A percentile compares a stretch with the other conserved stretches of the same genome.
Conservation (phyloP, 1,140 invertebrate species). For the Bombus haemorrhoidalis region DNA sequence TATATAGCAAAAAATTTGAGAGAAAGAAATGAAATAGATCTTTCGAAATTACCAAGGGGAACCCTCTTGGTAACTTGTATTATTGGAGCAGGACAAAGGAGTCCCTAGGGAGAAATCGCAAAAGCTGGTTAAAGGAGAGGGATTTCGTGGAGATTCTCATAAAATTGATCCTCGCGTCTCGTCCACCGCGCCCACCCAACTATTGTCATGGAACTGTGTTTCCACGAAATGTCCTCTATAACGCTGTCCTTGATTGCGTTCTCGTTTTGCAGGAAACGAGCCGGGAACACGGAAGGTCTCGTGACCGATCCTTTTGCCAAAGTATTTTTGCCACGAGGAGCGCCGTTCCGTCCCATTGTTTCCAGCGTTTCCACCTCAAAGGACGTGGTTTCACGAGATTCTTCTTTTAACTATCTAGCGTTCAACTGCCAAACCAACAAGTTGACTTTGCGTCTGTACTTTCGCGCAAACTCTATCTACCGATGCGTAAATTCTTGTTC, state of each 20-base stretch:
- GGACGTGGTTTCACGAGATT: not conserved
- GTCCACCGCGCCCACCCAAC: not conserved
- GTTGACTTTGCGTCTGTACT: not conserved
- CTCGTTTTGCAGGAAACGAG: not conserved
- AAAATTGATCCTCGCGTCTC: constrained; percentile 3
- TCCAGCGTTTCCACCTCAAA: not conserved
- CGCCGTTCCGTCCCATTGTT: not conserved
- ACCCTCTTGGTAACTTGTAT: not conserved
- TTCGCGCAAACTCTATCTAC: not conserved
- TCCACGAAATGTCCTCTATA: not conserved
- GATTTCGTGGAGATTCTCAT: not conserved
- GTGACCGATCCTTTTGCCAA: not conserved
- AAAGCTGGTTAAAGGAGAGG: constrained; percentile 10
- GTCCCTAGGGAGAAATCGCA: not conserved
- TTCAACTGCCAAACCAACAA: not conserved
- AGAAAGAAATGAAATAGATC: no score
- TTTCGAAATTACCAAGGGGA: no score
- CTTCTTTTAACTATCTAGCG: not conserved
- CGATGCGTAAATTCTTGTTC: not conserved
- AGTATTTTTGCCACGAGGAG: not conserved
- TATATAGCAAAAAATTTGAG: not conserved
- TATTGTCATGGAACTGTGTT: not conserved
- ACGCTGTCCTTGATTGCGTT: not conserved
- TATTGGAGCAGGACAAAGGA: not conserved
- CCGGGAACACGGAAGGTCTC: not conserved